These are phyloP conservation scores for Petrolisthes cinctipes DNA, from an alignment of 2,888 invertebrate species.

Conservation along the genomic window DNA sequence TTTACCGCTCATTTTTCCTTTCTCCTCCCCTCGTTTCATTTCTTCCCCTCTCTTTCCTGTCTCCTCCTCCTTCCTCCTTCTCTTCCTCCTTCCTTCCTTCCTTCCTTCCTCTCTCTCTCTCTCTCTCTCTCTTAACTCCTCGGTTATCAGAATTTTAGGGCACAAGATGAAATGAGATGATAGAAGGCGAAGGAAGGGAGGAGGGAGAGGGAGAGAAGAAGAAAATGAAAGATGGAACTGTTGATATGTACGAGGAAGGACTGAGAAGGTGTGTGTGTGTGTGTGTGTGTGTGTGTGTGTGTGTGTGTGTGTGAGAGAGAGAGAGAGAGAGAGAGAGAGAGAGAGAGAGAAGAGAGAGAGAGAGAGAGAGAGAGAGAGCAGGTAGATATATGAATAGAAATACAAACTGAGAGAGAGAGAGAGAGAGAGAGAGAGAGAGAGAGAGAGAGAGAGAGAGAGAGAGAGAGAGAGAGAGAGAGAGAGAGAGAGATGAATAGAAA, in stretches of 20 bases:
- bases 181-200: background rate
- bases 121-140: background rate
- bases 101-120: background rate
- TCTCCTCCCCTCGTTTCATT: no score
- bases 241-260: background rate
- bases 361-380: background rate
- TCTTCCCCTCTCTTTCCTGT: no score
- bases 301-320: background rate
- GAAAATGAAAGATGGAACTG: background rate
- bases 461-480: background rate
- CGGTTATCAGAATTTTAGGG: background rate
- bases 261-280: background rate
- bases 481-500: background rate
- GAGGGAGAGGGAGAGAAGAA: background rate
- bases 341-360: background rate
- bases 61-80: background rate
- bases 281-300: no score
- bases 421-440: slow-evolving; percentile 11
- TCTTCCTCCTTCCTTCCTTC: background rate
- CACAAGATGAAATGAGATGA: background rate
- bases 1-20: no score
- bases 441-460: background rate
- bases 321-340: background rate
- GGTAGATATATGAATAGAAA: background rate
- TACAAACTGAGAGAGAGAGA: slow-evolving; percentile 15